Percentiles rank a stretch among this genome's conserved stretches.
Evolutionary conservation across 2,888 invertebrate species (phyloP).

Genomic region (Melanchra persicariae): DNA sequence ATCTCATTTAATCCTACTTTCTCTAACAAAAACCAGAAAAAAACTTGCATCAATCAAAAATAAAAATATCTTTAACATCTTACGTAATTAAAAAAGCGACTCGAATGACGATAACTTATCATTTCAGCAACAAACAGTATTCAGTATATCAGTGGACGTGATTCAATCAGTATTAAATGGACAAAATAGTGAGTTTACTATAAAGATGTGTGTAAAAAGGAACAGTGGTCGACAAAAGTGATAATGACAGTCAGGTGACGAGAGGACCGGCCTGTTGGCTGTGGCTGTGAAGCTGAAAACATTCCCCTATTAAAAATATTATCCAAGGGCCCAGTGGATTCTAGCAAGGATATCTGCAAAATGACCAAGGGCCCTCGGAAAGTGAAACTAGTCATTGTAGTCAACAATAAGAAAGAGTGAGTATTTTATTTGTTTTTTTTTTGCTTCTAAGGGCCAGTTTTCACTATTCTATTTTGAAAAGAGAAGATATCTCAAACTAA

Average conservation of each 20-base stretch:
- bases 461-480: not conserved
- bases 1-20: conserved; percentile 49
- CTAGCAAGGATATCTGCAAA: conserved; percentile 88
- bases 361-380: conserved; percentile 91
- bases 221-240: conserved; percentile 77
- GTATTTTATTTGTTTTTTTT: conserved; percentile 71
- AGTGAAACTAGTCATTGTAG: conserved; percentile 91
- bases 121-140: conserved; percentile 70
- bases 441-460: conserved; percentile 4
- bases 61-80: conserved; percentile 68
- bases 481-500: not conserved
- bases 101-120: conserved; percentile 64
- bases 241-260: conserved; percentile 86
- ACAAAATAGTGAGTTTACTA: conserved; percentile 72
- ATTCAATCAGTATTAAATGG: conserved; percentile 77
- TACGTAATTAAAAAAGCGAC: conserved; percentile 74
- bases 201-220: conserved; percentile 75
- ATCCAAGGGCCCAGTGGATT: conserved; percentile 88
- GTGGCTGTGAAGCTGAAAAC: conserved; percentile 80
- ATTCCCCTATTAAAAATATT: conserved; percentile 89
- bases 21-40: conserved; percentile 60
- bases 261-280: conserved; percentile 79
- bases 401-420: conserved; percentile 91
- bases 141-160: conserved; percentile 69
- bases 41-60: conserved; percentile 73